phyloP scores from a whole-genome alignment of 1,140 invertebrate genomes.

The Pseudomyrmex pallidus region DNA sequence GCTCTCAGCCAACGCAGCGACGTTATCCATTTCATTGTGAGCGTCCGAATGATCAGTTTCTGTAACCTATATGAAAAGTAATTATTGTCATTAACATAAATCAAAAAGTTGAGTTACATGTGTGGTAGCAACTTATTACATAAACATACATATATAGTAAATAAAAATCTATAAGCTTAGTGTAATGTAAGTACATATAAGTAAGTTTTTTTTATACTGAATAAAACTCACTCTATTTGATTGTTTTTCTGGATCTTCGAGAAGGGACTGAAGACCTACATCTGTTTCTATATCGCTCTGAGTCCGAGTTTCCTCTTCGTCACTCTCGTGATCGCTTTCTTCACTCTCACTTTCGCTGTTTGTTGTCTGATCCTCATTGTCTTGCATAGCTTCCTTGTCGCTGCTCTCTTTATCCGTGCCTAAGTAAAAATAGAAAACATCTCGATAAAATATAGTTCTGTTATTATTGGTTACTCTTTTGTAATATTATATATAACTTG shows the following conservation, averaged over 20 bases:
- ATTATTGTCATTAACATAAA: no score
- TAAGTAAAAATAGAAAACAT: conserved; percentile 62
- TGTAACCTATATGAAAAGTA: conserved; percentile 62
- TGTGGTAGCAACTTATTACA: no score
- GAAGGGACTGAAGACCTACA: conserved; percentile 87
- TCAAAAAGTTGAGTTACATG: neutral
- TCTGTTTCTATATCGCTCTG: conserved; percentile 85
- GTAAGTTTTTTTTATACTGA: neutral
- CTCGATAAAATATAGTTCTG: neutral
- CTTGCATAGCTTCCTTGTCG: conserved; percentile 81
- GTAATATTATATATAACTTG: conserved; percentile 17
- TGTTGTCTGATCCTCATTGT: conserved; percentile 77
- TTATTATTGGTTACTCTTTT: neutral
- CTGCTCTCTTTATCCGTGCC: conserved; percentile 77
- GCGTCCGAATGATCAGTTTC: conserved; percentile 86
- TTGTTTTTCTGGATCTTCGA: conserved; percentile 86
- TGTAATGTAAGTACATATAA: neutral
- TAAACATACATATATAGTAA: no score
- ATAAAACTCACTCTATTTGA: conserved; percentile 63
- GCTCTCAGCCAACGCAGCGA: conserved; percentile 97
- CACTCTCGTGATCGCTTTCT: conserved; percentile 78
- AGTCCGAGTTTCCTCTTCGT: conserved; percentile 85
- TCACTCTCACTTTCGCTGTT: conserved; percentile 78
- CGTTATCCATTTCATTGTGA: conserved; percentile 92
- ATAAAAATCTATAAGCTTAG: neutral